phyloP scores from a whole-genome alignment of 2,797 vertebrate genomes.

The Caiman crocodilus region DNA sequence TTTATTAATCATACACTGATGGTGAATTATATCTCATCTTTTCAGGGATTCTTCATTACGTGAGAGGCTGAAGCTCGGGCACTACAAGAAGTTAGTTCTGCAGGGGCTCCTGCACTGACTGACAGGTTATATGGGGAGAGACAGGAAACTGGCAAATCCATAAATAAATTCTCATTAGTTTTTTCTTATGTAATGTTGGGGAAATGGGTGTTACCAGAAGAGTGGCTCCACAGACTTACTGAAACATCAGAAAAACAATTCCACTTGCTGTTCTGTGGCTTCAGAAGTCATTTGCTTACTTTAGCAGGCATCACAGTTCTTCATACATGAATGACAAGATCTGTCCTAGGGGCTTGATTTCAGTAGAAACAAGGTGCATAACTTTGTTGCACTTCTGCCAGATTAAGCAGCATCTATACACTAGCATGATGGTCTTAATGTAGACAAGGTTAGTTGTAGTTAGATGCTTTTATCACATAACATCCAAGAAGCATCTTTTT shows the following conservation, averaged over 20 bases:
- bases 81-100: neutral
- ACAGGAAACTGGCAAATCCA: neutral
- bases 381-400: neutral
- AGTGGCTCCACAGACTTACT: conserved; percentile 23
- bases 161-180: neutral
- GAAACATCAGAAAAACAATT: conserved; percentile 25
- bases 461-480: no score
- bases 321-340: accelerated
- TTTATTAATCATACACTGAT: neutral
- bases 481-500: no score
- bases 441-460: neutral
- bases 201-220: conserved; percentile 12
- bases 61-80: neutral
- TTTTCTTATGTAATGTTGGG: conserved; percentile 8
- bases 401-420: neutral
- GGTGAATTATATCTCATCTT: neutral
- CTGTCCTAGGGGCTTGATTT: neutral
- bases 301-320: neutral
- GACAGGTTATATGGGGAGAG: neutral
- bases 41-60: neutral
- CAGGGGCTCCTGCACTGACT: neutral
- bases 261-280: neutral
- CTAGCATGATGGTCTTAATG: neutral
- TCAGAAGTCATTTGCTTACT: neutral
- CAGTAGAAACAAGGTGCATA: neutral